These are phyloP conservation scores for Cyprinus carpio DNA, from an alignment of 2,113 vertebrate genomes.

Conservation along the genomic window DNA sequence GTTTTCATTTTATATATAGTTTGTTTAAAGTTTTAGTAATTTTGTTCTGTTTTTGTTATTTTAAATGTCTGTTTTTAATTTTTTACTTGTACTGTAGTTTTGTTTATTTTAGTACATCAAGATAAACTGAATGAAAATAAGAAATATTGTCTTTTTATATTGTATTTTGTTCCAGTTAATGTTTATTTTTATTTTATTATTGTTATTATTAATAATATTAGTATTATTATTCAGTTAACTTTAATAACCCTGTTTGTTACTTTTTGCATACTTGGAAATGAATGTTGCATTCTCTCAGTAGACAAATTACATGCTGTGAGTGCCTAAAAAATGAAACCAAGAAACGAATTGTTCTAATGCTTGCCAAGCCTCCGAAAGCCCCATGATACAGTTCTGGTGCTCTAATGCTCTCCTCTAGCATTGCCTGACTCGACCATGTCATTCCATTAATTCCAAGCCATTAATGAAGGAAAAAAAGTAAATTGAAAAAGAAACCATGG, in stretches of 20 bases:
- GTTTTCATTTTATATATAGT: no score
- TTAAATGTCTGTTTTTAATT: no score
- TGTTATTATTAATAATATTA: background rate
- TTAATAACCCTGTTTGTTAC: background rate
- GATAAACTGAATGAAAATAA: no score
- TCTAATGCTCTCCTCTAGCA: constrained; percentile 47
- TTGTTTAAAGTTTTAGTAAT: no score
- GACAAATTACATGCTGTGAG: background rate
- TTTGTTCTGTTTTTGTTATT: no score
- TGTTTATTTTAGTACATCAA: no score
- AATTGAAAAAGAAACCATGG: constrained; percentile 71
- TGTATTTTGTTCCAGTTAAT: background rate
- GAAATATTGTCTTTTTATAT: no score
- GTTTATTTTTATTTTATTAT: background rate
- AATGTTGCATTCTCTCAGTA: background rate
- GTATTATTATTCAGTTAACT: background rate
- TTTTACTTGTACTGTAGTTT: no score
- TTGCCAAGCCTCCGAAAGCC: constrained; percentile 27
- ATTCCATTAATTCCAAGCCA: constrained; percentile 73
- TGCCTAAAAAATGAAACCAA: background rate
- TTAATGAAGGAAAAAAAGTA: constrained; percentile 72
- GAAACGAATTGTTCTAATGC: constrained; percentile 25
- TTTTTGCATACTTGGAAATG: background rate
- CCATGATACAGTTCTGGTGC: constrained; percentile 51
- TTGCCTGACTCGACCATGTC: constrained; percentile 60